Percentiles rank a stretch among this genome's conserved stretches.
These are phyloP conservation scores for Aselliscus stoliczkanus DNA, from an alignment of 2,797 vertebrate species.

Conservation along the genomic window DNA sequence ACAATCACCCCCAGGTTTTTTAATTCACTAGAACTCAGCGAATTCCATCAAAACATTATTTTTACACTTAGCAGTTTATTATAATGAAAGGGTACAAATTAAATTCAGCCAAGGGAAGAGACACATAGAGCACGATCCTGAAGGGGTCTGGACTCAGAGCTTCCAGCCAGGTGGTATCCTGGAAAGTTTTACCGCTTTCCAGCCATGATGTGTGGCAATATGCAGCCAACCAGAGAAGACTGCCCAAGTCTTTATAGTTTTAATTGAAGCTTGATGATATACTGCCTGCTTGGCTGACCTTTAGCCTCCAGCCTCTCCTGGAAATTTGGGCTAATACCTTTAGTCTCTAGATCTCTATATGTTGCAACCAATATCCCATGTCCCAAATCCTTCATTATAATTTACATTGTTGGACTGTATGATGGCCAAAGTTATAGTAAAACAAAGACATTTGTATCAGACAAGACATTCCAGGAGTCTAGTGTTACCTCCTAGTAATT, in stretches of 20 bases:
- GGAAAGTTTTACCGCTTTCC: neutral
- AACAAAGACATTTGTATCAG: neutral
- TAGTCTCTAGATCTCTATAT: neutral
- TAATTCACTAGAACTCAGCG: neutral
- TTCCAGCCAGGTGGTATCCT: neutral
- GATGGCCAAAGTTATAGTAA: neutral
- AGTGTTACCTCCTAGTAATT: neutral
- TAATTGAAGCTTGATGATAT: neutral
- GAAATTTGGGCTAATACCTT: neutral
- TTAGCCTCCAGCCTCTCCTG: no score
- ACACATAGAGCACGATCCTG: accelerated
- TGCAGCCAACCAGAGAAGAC: accelerated
- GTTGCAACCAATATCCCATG: neutral
- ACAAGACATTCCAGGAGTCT: neutral
- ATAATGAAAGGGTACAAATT: neutral
- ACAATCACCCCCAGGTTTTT: neutral
- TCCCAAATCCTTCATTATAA: neutral
- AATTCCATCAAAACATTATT: neutral
- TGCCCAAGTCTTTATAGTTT: neutral
- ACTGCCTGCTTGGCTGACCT: accelerated
- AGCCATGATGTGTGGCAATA: neutral
- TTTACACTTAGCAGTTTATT: neutral
- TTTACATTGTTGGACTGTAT: neutral
- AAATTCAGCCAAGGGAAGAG: neutral
- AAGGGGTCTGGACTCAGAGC: neutral